Evolutionary conservation across 2,888 invertebrate genomes (phyloP).

Genomic region (Lithophane semibrunnea): DNA sequence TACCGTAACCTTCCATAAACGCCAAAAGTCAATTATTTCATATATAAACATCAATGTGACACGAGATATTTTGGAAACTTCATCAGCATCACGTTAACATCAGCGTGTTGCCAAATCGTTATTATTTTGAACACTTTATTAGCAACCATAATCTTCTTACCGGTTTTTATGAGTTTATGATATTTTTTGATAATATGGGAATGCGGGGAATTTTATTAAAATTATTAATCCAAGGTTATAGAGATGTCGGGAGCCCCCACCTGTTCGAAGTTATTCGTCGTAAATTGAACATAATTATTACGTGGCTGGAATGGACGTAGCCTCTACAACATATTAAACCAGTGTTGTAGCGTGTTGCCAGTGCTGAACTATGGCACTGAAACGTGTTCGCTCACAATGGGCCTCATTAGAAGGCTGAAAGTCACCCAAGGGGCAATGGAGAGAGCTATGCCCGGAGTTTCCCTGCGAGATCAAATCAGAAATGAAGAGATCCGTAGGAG

Average conservation of each 20-base stretch:
- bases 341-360: too few species aligned
- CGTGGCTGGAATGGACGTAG: too few species aligned
- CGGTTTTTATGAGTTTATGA: slow-evolving; percentile 35
- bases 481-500: too few species aligned
- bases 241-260: background rate
- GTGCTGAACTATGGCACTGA: too few species aligned
- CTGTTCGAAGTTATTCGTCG: slow-evolving; percentile 18
- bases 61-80: slow-evolving; percentile 49
- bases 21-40: slow-evolving; percentile 17
- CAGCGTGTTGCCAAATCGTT: slow-evolving; percentile 54
- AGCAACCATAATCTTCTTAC: slow-evolving; percentile 47
- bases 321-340: too few species aligned
- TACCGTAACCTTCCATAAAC: slow-evolving; percentile 25
- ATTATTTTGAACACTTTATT: slow-evolving; percentile 62
- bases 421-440: too few species aligned
- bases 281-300: slow-evolving; percentile 23
- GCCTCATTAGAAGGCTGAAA: too few species aligned
- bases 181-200: slow-evolving; percentile 43
- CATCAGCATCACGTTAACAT: slow-evolving; percentile 29
- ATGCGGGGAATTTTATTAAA: slow-evolving; percentile 29
- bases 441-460: too few species aligned
- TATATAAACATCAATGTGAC: slow-evolving; percentile 33
- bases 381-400: too few species aligned
- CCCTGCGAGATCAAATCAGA: too few species aligned
- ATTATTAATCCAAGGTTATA: slow-evolving; percentile 30